phyloP scores from a whole-genome alignment of 2,888 invertebrate species.

The Zaprionus lineosus region DNA sequence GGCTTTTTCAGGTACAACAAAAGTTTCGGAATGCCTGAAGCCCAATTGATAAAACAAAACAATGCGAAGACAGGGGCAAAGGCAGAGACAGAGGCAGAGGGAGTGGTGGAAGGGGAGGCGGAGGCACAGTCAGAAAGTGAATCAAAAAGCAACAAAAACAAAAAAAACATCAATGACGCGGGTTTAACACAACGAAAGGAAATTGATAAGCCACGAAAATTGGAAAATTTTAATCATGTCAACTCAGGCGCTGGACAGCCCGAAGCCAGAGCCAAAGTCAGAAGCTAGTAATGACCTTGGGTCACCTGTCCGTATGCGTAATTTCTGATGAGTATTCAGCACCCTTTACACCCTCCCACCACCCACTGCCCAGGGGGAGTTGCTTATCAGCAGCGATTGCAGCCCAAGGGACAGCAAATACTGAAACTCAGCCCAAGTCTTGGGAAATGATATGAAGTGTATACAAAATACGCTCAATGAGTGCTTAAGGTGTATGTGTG shows the following conservation, averaged over 20 bases:
- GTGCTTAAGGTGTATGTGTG: not conserved
- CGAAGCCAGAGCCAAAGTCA: conserved; percentile 54
- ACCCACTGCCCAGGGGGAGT: conserved; percentile 16
- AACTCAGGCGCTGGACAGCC: not conserved
- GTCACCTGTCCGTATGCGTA: conserved; percentile 73
- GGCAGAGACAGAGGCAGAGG: conserved; percentile 18
- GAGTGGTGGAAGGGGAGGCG: too few relatives aligned
- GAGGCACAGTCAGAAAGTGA: too few relatives aligned
- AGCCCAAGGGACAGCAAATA: conserved; percentile 26
- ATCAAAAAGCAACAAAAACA: conserved; percentile 9
- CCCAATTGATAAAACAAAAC: conserved; percentile 42
- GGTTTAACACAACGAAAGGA: conserved; percentile 14
- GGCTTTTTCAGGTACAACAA: too few relatives aligned
- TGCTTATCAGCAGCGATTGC: conserved; percentile 42
- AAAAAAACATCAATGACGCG: conserved; percentile 4
- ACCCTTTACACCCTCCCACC: too few relatives aligned
- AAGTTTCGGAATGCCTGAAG: conserved; percentile 68
- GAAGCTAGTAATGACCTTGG: conserved; percentile 75
- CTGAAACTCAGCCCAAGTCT: conserved; percentile 36
- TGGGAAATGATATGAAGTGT: conserved; percentile 28
- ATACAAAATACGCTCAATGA: not conserved
- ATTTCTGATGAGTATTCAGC: conserved; percentile 34
- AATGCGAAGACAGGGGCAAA: conserved; percentile 13
- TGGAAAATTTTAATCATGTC: conserved; percentile 49
- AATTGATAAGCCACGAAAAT: too few relatives aligned